phyloP scores from a whole-genome alignment of 2,888 invertebrate species.

The Mechanitis messenoides region DNA sequence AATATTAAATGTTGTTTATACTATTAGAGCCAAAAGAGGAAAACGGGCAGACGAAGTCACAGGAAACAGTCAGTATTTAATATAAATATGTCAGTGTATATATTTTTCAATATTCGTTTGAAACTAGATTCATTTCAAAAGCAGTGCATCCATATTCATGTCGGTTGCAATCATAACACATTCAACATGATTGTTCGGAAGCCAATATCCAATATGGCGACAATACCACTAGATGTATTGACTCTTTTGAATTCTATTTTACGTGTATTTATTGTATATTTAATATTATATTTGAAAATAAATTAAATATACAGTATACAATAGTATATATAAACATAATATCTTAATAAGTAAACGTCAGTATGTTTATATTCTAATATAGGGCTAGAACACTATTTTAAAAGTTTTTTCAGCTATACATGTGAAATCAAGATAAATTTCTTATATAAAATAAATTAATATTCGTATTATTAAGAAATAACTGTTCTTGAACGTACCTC shows the following conservation, averaged over 20 bases:
- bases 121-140: background rate
- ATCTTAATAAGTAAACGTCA: no score
- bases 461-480: no score
- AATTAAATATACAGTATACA: no score
- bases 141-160: conserved; percentile 10
- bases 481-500: conserved; percentile 57
- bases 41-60: no score
- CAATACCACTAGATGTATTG: conserved; percentile 8
- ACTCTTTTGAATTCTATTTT: background rate
- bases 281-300: no score
- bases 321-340: no score
- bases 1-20: no score
- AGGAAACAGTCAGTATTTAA: background rate
- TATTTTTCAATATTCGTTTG: background rate
- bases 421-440: no score
- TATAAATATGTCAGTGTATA: background rate
- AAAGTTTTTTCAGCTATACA: no score
- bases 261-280: background rate
- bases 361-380: no score
- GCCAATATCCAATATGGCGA: background rate
- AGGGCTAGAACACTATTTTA: no score
- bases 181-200: conserved; percentile 10
- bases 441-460: background rate
- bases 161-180: conserved; percentile 10
- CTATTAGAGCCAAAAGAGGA: no score